phyloP scores from a whole-genome alignment of 2,888 invertebrate genomes.

The Acleris holmiana region DNA sequence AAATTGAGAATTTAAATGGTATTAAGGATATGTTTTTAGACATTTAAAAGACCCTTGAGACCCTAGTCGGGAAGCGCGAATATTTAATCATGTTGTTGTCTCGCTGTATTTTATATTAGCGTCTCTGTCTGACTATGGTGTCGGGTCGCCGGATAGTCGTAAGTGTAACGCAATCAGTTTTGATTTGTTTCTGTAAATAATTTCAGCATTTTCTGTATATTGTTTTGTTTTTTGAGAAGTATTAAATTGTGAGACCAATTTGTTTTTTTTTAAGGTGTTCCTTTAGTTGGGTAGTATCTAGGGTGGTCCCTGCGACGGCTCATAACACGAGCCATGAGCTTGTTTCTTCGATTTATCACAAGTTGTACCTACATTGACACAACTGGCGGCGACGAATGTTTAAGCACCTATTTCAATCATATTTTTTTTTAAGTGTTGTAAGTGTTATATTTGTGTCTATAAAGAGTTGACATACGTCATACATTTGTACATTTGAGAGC shows the following conservation, averaged over 20 bases:
- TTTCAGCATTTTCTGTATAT: conserved; percentile 49
- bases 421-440: too few species aligned
- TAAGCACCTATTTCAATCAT: too few species aligned
- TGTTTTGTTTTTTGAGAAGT: conserved; percentile 59
- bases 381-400: too few species aligned
- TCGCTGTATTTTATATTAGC: not conserved
- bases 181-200: conserved; percentile 61
- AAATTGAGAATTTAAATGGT: conserved; percentile 19
- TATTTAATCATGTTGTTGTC: not conserved
- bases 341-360: too few species aligned
- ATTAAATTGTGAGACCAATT: conserved; percentile 66
- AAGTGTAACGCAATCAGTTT: conserved; percentile 40
- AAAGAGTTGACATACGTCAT: too few species aligned
- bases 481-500: too few species aligned
- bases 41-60: too few species aligned
- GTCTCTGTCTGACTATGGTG: not conserved
- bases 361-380: too few species aligned
- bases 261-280: conserved; percentile 45
- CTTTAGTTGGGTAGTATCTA: conserved; percentile 3
- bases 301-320: too few species aligned
- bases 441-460: too few species aligned
- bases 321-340: too few species aligned
- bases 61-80: not conserved
- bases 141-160: conserved; percentile 14
- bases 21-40: not conserved